Evolutionary conservation across 2,113 vertebrate genomes (phyloP).

Genomic region (Suricata suricatta): DNA sequence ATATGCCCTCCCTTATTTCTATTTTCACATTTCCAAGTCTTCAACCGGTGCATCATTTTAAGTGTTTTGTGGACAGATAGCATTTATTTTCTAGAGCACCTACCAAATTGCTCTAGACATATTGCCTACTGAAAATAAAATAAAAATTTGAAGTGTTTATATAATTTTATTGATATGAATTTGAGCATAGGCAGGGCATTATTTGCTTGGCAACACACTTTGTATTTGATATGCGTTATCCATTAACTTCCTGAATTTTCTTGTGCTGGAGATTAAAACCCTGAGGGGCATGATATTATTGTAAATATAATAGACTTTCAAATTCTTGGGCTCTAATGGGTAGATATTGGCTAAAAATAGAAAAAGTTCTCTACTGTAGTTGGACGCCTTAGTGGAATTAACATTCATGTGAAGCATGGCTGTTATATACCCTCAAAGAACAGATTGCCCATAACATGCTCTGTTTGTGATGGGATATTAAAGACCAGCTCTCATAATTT

Average conservation of each 20-base stretch:
- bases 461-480: conserved; percentile 77
- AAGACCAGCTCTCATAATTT: conserved; percentile 79
- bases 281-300: not conserved
- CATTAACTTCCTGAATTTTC: conserved; percentile 13
- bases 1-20: not conserved
- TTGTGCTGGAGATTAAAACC: conserved; percentile 33
- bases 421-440: conserved; percentile 71
- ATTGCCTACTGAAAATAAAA: conserved; percentile 55
- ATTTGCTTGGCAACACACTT: not conserved
- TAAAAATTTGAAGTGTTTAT: conserved; percentile 45
- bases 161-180: conserved; percentile 42
- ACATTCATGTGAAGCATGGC: conserved; percentile 50
- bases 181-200: not conserved
- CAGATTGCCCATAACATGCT: conserved; percentile 83
- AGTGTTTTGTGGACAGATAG: not conserved
- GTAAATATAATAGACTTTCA: conserved; percentile 25
- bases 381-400: conserved; percentile 47
- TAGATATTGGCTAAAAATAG: not conserved
- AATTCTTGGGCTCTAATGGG: not conserved
- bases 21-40: not conserved
- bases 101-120: conserved; percentile 43
- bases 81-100: conserved; percentile 38
- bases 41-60: not conserved
- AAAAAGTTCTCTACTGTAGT: conserved; percentile 15
- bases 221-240: not conserved